Evolutionary conservation across 1,140 invertebrate genomes (phyloP).

Genomic region (Acromyrmex heyeri): DNA sequence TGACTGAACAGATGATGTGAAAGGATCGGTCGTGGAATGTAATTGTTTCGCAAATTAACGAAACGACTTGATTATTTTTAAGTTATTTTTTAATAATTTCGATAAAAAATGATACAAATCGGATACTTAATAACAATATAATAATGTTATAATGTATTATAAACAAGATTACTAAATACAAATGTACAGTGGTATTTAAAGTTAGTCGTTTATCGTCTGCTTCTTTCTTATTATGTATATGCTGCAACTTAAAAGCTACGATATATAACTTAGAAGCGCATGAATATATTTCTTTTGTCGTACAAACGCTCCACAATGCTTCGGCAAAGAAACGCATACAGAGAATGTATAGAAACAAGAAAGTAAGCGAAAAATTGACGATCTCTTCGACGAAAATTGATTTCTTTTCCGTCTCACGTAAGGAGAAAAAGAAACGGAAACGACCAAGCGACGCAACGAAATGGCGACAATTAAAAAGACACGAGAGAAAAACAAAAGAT

Average conservation of each 20-base stretch:
- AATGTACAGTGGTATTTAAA: conserved; percentile 86
- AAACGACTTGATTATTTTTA: conserved; percentile 79
- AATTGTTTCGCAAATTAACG: conserved; percentile 23
- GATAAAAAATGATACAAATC: conserved; percentile 87
- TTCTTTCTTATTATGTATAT: conserved; percentile 79
- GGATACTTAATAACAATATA: conserved; percentile 87
- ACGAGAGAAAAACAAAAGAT: neutral
- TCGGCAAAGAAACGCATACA: conserved; percentile 33
- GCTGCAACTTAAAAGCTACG: conserved; percentile 83
- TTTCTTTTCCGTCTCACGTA: neutral
- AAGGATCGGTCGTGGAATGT: conserved; percentile 19
- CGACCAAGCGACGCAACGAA: conserved; percentile 65
- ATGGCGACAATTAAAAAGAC: conserved; percentile 53
- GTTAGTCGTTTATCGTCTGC: conserved; percentile 84
- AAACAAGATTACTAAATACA: conserved; percentile 87
- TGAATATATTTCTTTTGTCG: conserved; percentile 34
- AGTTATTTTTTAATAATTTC: conserved; percentile 87
- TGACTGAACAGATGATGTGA: conserved; percentile 24
- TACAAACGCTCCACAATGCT: conserved; percentile 62
- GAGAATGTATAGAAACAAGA: conserved; percentile 16
- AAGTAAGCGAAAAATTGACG: conserved; percentile 38
- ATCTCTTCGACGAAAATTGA: conserved; percentile 22
- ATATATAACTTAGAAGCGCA: conserved; percentile 56
- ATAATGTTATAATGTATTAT: conserved; percentile 84
- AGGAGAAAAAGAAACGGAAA: conserved; percentile 65